phyloP scores from a whole-genome alignment of 1,140 invertebrate genomes.

The Saccostrea echinata region DNA sequence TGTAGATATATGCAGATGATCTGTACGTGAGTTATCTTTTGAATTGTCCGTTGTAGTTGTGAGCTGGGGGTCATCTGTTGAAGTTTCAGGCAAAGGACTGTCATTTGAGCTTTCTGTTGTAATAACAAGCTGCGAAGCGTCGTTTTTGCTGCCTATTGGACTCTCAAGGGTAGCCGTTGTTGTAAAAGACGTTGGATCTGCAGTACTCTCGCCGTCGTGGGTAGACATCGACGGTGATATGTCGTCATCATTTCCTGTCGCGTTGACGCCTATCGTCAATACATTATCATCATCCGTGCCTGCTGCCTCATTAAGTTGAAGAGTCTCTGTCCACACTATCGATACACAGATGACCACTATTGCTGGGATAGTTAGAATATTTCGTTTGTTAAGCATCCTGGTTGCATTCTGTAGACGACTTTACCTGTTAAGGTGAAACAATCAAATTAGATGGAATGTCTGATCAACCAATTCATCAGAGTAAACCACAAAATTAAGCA shows the following conservation, averaged over 20 bases:
- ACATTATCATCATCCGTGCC: background rate
- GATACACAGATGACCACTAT: background rate
- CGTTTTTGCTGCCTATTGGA: background rate
- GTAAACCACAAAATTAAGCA: background rate
- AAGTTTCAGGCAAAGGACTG: no score
- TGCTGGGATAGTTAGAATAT: background rate
- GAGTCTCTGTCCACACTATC: background rate
- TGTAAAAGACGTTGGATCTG: background rate
- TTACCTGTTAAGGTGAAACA: slow-evolving; percentile 19
- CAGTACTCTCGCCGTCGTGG: background rate
- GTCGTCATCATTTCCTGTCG: background rate
- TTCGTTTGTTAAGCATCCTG: background rate
- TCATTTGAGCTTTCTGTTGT: background rate
- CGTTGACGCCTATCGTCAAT: background rate
- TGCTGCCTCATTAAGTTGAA: background rate
- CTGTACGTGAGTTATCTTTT: background rate
- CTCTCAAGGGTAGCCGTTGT: background rate
- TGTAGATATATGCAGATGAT: no score
- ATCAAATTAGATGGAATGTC: background rate
- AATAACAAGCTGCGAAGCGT: background rate
- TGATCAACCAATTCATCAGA: background rate
- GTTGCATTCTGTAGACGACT: background rate
- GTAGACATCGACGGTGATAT: background rate
- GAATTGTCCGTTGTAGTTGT: background rate
- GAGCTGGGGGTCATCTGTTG: background rate